Evolutionary conservation across 2,113 vertebrate species (phyloP), one percentile per base, ranked within the genome.

Genomic region (Emydura subglobosa): DNA sequence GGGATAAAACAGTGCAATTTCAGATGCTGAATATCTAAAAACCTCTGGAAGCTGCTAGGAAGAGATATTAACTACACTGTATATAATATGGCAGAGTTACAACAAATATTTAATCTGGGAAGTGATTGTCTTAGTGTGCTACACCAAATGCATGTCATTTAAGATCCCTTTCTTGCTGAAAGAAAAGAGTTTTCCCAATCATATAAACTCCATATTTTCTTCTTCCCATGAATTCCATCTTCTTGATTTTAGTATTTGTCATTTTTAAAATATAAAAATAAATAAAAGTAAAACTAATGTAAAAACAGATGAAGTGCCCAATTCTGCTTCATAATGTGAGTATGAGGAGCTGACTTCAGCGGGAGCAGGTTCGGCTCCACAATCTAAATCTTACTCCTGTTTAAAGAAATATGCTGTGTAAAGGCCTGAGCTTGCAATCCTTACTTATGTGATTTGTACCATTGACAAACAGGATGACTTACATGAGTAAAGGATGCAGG

Each of bases 1-100:
- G 87, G 93, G 88, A 97, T 96, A 94, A 97, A 97, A 95, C 7
- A 47, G 96, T 90, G 89, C 85, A 94, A 86, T 94, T 97, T 96
- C 95, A 95, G 93, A 96, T 85, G 90, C 47, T 88, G 94, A 98
- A 88, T 96, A 96, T 91, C 91, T 95, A 98, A 72, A 57, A 10
- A n/a, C 51, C 90, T 92, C 90, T 85, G 86, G 91, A 95, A 98
- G 91, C 85, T 68, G 19, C 91, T 51, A 55, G 25, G 90, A 91
- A 91, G 79, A 95, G 91, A 93, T 81, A 97, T 3, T 61, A 96
- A 95, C 81, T 76, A 84, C 17, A 50, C 89, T 87, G 22, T 13
- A 39, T 72, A 82, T 88, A 95, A 93, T 39, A 78, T 2, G 11
- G 86, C 0, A 24, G 92, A 94, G 87, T 86, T 93, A 90, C 88